Evolutionary conservation across 2,888 invertebrate genomes (phyloP), one percentile per base, ranked within the genome.

Genomic region (Eurytoma adleriae): DNA sequence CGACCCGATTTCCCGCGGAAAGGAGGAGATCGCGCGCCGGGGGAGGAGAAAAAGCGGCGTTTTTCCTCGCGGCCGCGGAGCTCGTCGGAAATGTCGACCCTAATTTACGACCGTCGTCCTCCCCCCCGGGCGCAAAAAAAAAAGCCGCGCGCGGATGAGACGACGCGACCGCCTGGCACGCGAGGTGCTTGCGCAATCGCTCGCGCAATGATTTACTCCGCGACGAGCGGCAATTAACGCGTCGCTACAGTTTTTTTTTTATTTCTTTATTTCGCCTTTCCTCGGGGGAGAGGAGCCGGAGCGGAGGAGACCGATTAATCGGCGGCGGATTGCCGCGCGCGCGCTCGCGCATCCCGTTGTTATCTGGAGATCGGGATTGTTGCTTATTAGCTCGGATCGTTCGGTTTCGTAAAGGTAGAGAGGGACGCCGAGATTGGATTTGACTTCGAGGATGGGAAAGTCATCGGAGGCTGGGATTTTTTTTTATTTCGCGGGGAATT

Each of bases 211-310:
- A 68, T 75, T 75, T 75, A 61, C 57, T 69, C 54, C 64, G 62
- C 70, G 77, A 68, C 40, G 77, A 70, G 62, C 77, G 57, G 77
- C 57, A 70, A 77, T 77, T 77, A 77, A 56, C 59, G 64, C 50
- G 50, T 18, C 54, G 27, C 27, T 73, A 30, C 30, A n/a, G 62
- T 50, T 62, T 56, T 18, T 54, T 48, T 12, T 40, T 16, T 2
- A 5, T 62, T 62, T 62, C 30, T 62, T 30, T 12, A 0, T 7
- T 7, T 7, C 40, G 4, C 7, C 16, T n/a, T 30, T 62, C n/a
- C n/a, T 40, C 14, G 27, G 62, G 0, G 0, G 62, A n/a, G n/a
- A 12, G 40, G 40, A 20, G 24, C 54, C 50, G 50, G 54, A 13
- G 12, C 20, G 68, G 50, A 48, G 48, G 40, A 16, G 71, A n/a